phyloP scores from a whole-genome alignment of 2,113 vertebrate genomes.

The Hylia prasina region DNA sequence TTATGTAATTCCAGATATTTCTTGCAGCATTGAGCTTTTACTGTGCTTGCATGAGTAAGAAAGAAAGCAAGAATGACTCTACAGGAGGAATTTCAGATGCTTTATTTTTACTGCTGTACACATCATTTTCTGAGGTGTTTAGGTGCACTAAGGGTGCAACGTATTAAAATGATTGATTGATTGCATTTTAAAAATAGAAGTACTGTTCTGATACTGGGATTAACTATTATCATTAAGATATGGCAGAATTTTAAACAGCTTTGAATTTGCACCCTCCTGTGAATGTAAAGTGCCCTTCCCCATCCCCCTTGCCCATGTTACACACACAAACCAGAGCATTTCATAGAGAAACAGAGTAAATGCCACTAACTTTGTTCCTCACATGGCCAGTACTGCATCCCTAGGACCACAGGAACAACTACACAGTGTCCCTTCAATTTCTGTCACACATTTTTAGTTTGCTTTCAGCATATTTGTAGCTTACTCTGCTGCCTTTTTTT shows the following conservation, averaged over 20 bases:
- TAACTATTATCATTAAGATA: constrained; percentile 43
- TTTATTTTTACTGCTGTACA: background rate
- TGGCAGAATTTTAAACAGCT: constrained; percentile 37
- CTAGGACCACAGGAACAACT: background rate
- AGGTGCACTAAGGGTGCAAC: background rate
- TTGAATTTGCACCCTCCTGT: constrained; percentile 21
- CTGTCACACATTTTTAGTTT: background rate
- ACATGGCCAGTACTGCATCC: background rate
- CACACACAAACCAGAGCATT: background rate
- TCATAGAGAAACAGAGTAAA: background rate
- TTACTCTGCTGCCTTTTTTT: background rate
- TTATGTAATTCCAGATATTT: background rate
- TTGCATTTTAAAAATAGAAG: constrained; percentile 54
- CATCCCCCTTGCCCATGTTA: background rate
- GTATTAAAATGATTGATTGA: constrained; percentile 50
- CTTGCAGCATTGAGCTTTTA: background rate
- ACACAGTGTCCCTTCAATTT: background rate
- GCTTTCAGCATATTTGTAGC: background rate
- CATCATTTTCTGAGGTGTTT: background rate
- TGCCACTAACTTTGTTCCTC: background rate
- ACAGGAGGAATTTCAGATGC: background rate
- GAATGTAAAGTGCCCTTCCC: background rate
- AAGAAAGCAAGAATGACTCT: background rate
- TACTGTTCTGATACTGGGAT: constrained; percentile 35
- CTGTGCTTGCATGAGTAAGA: background rate